phyloP scores from a whole-genome alignment of 2,113 vertebrate species.

The Nymphicus hollandicus region DNA sequence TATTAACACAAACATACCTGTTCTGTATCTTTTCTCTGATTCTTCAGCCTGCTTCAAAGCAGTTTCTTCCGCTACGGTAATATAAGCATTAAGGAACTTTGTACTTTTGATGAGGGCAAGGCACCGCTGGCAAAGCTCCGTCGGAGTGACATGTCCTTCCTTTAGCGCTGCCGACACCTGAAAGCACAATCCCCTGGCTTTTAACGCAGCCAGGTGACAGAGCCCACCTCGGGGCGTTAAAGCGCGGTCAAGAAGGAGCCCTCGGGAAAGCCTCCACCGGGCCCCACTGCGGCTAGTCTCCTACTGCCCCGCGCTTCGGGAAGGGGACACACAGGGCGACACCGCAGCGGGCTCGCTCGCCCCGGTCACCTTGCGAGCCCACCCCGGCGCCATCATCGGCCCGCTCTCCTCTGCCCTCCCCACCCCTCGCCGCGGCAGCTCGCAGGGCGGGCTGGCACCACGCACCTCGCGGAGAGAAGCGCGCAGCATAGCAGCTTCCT shows the following conservation, averaged over 20 bases:
- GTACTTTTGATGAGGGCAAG: constrained; percentile 85
- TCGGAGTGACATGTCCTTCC: constrained; percentile 82
- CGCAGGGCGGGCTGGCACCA: background rate
- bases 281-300: no score
- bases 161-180: constrained; percentile 86
- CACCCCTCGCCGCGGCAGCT: background rate
- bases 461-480: constrained; percentile 85
- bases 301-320: background rate
- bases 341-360: background rate
- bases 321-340: fast-evolving
- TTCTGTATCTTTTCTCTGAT: constrained; percentile 79
- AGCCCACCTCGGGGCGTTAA: no score
- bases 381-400: background rate
- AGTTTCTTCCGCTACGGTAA: constrained; percentile 83
- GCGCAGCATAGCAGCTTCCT: constrained; percentile 72
- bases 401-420: background rate
- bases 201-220: background rate
- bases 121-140: constrained; percentile 88
- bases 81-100: constrained; percentile 86
- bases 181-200: background rate
- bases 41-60: constrained; percentile 87
- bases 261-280: background rate
- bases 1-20: constrained; percentile 69
- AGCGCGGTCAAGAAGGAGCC: background rate
- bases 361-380: background rate